Conservation (phyloP, 2,888 invertebrate genomes). For the Mimas tiliae region DNA sequence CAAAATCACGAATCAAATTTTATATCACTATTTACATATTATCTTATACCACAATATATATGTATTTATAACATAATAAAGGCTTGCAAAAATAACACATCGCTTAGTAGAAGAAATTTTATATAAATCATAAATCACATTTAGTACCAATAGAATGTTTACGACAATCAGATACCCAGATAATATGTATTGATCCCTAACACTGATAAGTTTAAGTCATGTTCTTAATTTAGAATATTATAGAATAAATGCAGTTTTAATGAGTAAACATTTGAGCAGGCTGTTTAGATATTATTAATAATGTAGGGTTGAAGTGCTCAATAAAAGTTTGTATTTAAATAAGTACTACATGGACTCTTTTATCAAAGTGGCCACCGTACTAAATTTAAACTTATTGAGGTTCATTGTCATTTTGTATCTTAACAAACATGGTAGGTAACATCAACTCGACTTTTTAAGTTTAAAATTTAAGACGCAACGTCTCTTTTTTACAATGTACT, state of each 20-base stretch:
- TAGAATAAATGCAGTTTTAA: conserved; percentile 10
- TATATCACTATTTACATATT: conserved; percentile 50
- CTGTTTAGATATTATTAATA: too few relatives aligned
- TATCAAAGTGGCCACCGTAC: too few relatives aligned
- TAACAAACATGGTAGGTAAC: too few relatives aligned
- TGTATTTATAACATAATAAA: background rate
- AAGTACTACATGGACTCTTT: background rate
- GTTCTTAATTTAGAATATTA: conserved; percentile 13
- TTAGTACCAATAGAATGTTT: background rate
- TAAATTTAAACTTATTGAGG: too few relatives aligned
- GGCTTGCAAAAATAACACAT: background rate
- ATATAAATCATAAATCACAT: background rate
- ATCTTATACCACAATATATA: conserved; percentile 27
- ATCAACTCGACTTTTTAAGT: too few relatives aligned
- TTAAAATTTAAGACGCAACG: too few relatives aligned
- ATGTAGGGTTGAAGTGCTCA: background rate
- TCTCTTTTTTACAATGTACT: too few relatives aligned
- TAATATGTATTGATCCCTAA: conserved; percentile 16
- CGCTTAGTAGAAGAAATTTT: background rate
- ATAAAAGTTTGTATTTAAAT: background rate
- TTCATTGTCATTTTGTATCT: too few relatives aligned
- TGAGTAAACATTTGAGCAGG: conserved; percentile 12
- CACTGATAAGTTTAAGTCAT: conserved; percentile 24
- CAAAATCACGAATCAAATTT: conserved; percentile 42
- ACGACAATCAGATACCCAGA: conserved; percentile 2